Percentiles rank a stretch among this genome's conserved stretches.
These are phyloP conservation scores for Pica pica DNA, from an alignment of 2,113 vertebrate species.

Conservation along the genomic window DNA sequence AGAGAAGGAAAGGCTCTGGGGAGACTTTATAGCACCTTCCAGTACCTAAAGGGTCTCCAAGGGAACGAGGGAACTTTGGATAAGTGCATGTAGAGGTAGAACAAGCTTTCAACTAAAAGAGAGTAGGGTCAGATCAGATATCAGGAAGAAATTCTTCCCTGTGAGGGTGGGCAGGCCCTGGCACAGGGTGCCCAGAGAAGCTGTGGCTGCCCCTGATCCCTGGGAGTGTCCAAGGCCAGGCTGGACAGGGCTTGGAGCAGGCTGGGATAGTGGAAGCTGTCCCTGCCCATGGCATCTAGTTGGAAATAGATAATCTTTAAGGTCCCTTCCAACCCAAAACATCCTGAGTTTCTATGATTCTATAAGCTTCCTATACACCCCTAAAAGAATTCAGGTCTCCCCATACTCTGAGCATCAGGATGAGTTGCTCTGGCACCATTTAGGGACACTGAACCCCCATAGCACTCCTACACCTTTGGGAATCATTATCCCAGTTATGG, in stretches of 20 bases:
- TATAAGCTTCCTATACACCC: accelerated
- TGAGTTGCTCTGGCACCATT: background rate
- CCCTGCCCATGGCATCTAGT: background rate
- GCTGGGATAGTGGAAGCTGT: accelerated
- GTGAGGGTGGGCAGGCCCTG: accelerated
- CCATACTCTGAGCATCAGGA: background rate
- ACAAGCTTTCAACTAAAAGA: background rate
- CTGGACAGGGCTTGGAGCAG: accelerated
- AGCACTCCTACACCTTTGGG: background rate
- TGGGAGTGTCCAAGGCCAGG: background rate
- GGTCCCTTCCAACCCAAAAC: background rate
- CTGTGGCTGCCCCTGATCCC: background rate
- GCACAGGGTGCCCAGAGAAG: background rate
- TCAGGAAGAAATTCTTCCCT: background rate
- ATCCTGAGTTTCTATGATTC: background rate
- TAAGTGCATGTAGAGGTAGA: background rate
- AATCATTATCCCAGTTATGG: background rate
- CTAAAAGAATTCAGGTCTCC: background rate
- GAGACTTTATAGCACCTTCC: background rate
- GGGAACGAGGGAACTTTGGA: background rate
- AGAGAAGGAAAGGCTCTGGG: background rate
- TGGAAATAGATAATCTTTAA: background rate
- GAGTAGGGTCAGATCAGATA: background rate
- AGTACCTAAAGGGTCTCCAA: background rate
- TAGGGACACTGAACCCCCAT: background rate